phyloP scores from a whole-genome alignment of 2,797 vertebrate genomes.

The Phrynocephalus forsythii region DNA sequence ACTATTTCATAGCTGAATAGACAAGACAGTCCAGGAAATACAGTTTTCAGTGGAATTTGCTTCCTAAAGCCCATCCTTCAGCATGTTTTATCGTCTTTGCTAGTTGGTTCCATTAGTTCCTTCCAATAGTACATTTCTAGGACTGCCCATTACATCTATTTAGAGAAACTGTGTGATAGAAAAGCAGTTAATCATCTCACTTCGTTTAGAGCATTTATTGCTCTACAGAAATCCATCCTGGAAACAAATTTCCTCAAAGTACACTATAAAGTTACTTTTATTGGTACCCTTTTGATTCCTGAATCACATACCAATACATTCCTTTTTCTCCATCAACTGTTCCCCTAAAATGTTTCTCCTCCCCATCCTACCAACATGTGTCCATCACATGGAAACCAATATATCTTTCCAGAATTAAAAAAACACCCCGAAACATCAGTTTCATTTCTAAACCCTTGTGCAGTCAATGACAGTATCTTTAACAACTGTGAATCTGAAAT shows the following conservation, averaged over 20 bases:
- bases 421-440: accelerated
- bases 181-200: not conserved
- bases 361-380: not conserved
- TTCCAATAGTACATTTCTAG: not conserved
- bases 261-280: not conserved
- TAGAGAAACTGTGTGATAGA: not conserved
- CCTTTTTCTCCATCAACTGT: not conserved
- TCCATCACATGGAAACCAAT: slow-evolving; percentile 29
- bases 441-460: not conserved
- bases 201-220: not conserved
- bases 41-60: not conserved
- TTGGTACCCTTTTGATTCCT: not conserved
- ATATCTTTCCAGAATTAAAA: slow-evolving; percentile 33
- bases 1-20: not conserved
- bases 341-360: not conserved
- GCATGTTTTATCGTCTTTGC: not conserved
- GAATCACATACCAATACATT: slow-evolving; percentile 13
- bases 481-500: slow-evolving; percentile 33
- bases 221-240: not conserved
- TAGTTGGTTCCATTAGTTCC: not conserved
- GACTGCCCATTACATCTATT: not conserved
- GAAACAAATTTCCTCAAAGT: slow-evolving; percentile 12
- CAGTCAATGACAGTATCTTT: slow-evolving; percentile 12
- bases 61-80: not conserved
- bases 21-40: too few species aligned